phyloP scores from a whole-genome alignment of 2,888 invertebrate species.

The Physocephala rufipes region DNA sequence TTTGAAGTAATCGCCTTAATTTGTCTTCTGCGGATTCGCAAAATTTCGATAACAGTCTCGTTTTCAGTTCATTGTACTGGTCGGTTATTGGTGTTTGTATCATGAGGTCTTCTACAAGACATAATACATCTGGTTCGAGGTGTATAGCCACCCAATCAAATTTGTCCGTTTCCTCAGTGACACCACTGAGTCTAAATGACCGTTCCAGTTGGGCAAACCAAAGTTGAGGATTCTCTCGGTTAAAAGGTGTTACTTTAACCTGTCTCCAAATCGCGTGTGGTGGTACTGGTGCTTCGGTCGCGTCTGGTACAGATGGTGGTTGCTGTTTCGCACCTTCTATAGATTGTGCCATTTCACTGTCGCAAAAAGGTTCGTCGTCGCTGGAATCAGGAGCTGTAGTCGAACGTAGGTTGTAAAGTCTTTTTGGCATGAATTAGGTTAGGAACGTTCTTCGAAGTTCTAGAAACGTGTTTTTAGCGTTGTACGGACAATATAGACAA shows the following conservation, averaged over 20 bases:
- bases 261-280: no score
- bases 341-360: not conserved
- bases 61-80: not conserved
- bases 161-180: conserved; percentile 25
- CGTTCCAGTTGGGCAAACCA: conserved; percentile 36
- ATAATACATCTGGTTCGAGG: conserved; percentile 27
- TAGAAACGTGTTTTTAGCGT: not conserved
- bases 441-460: not conserved
- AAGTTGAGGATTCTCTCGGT: conserved; percentile 23
- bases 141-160: conserved; percentile 31
- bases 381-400: not conserved
- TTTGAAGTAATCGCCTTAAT: not conserved
- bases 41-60: not conserved
- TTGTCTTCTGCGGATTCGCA: not conserved
- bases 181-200: conserved; percentile 24
- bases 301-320: not conserved
- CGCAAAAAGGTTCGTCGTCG: not conserved
- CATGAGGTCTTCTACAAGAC: conserved; percentile 34
- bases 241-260: no score
- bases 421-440: not conserved
- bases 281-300: not conserved
- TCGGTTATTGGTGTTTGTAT: not conserved
- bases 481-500: no score
- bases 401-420: not conserved
- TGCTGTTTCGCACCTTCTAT: not conserved